Evolutionary conservation across 2,797 vertebrate species (phyloP).

Genomic region (Passerculus sandwichensis): DNA sequence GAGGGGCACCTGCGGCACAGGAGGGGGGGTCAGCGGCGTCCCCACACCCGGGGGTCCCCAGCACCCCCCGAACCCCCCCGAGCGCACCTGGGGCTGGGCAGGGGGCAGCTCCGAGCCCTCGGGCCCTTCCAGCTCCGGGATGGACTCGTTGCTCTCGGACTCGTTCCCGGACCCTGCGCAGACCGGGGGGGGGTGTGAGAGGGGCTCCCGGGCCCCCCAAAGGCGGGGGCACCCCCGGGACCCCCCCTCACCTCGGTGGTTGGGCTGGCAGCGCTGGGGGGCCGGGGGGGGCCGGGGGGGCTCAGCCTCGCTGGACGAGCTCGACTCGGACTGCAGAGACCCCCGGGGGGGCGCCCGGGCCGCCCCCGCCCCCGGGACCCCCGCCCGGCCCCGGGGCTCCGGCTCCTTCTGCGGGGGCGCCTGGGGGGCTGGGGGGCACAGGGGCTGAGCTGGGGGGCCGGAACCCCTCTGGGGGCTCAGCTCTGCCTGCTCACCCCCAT

Average conservation of each 20-base stretch:
- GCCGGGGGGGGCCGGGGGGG: neutral
- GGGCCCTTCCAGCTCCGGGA: conserved; percentile 88
- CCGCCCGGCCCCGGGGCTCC: neutral
- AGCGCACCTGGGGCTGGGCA: conserved; percentile 80
- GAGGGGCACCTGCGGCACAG: conserved; percentile 73
- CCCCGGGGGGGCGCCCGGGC: too few relatives aligned
- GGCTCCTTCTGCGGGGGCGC: neutral
- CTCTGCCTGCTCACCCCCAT: too few relatives aligned
- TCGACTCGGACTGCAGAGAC: neutral
- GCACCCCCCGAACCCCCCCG: accelerated
- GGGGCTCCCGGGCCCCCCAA: neutral
- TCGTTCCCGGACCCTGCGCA: conserved; percentile 85
- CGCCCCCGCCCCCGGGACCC: neutral
- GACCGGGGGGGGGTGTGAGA: neutral
- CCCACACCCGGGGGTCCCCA: neutral
- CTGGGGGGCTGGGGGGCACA: conserved; percentile 50
- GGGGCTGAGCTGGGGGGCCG: neutral
- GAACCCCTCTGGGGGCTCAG: too few relatives aligned
- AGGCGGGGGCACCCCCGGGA: neutral
- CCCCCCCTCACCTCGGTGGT: conserved; percentile 74
- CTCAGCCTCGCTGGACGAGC: conserved; percentile 77
- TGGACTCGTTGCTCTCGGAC: conserved; percentile 88
- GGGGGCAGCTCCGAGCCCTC: conserved; percentile 76
- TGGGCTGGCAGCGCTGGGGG: conserved; percentile 69
- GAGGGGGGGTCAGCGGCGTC: neutral